phyloP scores from a whole-genome alignment of 2,797 vertebrate species.

The Acipenser oxyrinchus region DNA sequence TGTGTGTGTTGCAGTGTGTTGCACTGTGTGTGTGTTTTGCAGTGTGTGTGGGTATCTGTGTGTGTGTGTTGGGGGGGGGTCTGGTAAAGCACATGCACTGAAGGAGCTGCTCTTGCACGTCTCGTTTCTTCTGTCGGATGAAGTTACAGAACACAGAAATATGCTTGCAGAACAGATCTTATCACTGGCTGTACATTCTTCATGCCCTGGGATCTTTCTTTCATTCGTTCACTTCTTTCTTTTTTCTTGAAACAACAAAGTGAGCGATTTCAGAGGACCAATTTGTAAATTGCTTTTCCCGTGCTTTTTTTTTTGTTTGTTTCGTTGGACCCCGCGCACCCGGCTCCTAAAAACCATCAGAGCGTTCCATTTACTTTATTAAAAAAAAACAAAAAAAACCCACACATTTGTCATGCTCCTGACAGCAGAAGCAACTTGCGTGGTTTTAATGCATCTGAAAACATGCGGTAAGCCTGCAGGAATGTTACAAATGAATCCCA shows the following conservation, averaged over 20 bases:
- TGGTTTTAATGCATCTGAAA: slow-evolving; percentile 72
- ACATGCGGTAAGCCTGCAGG: slow-evolving; percentile 76
- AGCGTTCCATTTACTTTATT: slow-evolving; percentile 12
- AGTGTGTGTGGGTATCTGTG: slow-evolving; percentile 11
- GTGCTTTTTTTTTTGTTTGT: too few species aligned
- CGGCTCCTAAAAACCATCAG: neutral
- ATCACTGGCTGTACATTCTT: slow-evolving; percentile 50
- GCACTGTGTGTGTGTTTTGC: neutral
- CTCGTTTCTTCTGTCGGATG: slow-evolving; percentile 22
- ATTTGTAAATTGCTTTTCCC: too few species aligned
- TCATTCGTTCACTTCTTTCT: too few species aligned
- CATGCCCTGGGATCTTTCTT: too few species aligned
- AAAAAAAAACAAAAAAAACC: slow-evolving; percentile 12
- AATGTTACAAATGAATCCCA: slow-evolving; percentile 76
- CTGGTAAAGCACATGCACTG: too few species aligned
- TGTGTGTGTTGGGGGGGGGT: slow-evolving; percentile 16
- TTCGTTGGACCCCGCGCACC: too few species aligned
- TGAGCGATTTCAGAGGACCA: too few species aligned
- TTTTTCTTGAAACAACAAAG: too few species aligned
- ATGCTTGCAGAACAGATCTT: slow-evolving; percentile 32
- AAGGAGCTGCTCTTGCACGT: neutral
- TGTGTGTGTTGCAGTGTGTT: slow-evolving; percentile 3
- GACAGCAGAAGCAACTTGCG: slow-evolving; percentile 64
- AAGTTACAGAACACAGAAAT: slow-evolving; percentile 16
- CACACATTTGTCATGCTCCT: slow-evolving; percentile 45